phyloP scores from a whole-genome alignment of 2,888 invertebrate species.

The Agriopis marginaria region DNA sequence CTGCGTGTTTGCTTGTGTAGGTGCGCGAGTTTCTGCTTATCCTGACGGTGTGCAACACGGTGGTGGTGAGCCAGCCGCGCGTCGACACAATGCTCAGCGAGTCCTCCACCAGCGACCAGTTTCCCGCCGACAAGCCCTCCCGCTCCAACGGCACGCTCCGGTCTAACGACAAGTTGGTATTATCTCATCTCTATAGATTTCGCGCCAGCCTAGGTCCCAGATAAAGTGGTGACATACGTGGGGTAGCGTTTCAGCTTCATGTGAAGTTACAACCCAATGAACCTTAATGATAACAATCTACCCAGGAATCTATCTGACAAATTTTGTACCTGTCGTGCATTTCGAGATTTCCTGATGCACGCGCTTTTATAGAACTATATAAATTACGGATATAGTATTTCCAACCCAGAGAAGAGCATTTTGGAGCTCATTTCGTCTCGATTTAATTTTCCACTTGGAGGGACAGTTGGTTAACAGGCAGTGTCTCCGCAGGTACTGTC shows the following conservation, averaged over 20 bases:
- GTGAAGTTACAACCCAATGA: too few species aligned
- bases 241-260: not conserved
- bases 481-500: slow-evolving; percentile 84
- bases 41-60: slow-evolving; percentile 98
- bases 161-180: slow-evolving; percentile 74
- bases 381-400: too few species aligned
- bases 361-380: too few species aligned
- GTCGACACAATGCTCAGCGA: slow-evolving; percentile 89
- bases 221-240: not conserved
- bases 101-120: slow-evolving; percentile 3
- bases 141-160: slow-evolving; percentile 60
- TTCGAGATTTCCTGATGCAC: too few species aligned
- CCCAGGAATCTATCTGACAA: too few species aligned
- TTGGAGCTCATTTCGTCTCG: too few species aligned
- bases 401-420: too few species aligned
- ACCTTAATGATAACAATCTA: too few species aligned
- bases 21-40: slow-evolving; percentile 96
- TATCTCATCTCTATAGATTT: not conserved
- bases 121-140: slow-evolving; percentile 89
- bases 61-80: slow-evolving; percentile 96
- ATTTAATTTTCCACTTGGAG: not conserved
- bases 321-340: too few species aligned
- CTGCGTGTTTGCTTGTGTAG: slow-evolving; percentile 61
- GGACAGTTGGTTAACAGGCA: not conserved
- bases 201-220: not conserved